phyloP scores from a whole-genome alignment of 2,888 invertebrate species.

The Cosmia trapezina region DNA sequence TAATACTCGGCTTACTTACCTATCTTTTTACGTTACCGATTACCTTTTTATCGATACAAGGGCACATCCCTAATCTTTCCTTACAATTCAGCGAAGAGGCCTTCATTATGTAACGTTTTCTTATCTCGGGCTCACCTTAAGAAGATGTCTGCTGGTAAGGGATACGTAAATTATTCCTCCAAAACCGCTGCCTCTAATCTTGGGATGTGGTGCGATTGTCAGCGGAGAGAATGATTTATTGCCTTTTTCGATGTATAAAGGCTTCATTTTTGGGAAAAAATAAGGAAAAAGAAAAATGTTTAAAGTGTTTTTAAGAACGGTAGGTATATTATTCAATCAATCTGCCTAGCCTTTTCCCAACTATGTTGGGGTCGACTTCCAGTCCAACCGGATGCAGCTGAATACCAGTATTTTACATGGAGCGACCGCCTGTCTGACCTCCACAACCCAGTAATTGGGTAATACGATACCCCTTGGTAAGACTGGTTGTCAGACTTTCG shows the following conservation, averaged over 20 bases:
- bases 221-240: slow-evolving; percentile 45
- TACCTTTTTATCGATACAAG: slow-evolving; percentile 45
- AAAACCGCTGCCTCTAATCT: slow-evolving; percentile 55
- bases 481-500: too few relatives aligned
- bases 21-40: slow-evolving; percentile 16
- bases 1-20: background rate
- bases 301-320: background rate
- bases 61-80: slow-evolving; percentile 59
- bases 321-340: too few relatives aligned
- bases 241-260: background rate
- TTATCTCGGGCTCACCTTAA: slow-evolving; percentile 76
- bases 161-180: slow-evolving; percentile 60
- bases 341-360: too few relatives aligned
- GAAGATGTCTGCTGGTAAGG: slow-evolving; percentile 65
- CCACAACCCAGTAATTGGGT: too few relatives aligned
- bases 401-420: too few relatives aligned
- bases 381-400: too few relatives aligned
- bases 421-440: too few relatives aligned
- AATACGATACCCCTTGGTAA: too few relatives aligned
- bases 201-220: slow-evolving; percentile 41
- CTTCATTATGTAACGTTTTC: slow-evolving; percentile 81
- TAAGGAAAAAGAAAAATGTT: background rate
- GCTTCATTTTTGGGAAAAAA: background rate
- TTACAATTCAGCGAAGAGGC: slow-evolving; percentile 72
- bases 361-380: too few relatives aligned